Percentiles rank a stretch among this genome's conserved stretches.
phyloP scores from a whole-genome alignment of 1,140 invertebrate species.

The Drosophila nikananu region DNA sequence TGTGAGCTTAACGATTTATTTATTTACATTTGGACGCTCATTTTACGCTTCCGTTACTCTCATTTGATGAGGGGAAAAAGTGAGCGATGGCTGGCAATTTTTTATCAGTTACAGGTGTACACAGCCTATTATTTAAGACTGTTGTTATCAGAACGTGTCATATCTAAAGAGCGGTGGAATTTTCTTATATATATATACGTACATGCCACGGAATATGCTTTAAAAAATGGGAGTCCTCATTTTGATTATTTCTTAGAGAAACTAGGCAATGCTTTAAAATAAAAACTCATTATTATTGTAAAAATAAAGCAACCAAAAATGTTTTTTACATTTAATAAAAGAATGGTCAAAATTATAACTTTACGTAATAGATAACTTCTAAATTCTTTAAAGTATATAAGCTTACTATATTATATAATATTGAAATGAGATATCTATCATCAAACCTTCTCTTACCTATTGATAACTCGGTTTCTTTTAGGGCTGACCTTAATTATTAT shows the following conservation, averaged over 20 bases:
- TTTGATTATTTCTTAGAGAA: not conserved
- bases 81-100: conserved; percentile 5
- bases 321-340: not conserved
- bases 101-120: conserved; percentile 8
- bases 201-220: not conserved
- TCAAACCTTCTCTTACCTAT: not conserved
- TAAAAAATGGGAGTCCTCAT: not conserved
- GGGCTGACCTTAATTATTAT: conserved; percentile 17
- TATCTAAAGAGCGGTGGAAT: not conserved
- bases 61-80: conserved; percentile 7
- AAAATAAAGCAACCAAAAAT: too few relatives aligned
- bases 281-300: too few relatives aligned
- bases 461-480: not conserved
- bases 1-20: conserved; percentile 34
- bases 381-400: not conserved
- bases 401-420: not conserved
- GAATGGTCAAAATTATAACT: not conserved
- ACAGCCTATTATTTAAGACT: not conserved
- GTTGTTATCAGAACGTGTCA: conserved; percentile 9
- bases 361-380: not conserved
- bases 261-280: too few relatives aligned
- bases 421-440: not conserved
- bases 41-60: not conserved
- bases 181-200: too few relatives aligned
- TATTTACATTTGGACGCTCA: conserved; percentile 20